Percentiles rank a stretch among this genome's conserved stretches.
These are phyloP conservation scores for Lamellibrachia columna DNA, from an alignment of 2,888 invertebrate species.

Conservation along the genomic window DNA sequence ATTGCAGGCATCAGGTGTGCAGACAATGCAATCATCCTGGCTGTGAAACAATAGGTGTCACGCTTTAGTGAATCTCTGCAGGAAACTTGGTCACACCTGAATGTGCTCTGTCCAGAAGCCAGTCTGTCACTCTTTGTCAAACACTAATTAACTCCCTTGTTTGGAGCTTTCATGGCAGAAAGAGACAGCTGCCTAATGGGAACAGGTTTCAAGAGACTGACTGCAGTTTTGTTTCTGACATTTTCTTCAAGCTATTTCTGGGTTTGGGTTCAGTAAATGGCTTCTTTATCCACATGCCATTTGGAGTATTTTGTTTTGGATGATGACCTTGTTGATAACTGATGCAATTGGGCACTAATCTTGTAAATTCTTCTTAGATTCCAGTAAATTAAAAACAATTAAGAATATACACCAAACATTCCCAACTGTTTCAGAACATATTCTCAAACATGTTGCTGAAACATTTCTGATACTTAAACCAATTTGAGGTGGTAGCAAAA, in stretches of 20 bases:
- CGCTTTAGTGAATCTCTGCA: background rate
- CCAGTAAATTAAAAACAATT: background rate
- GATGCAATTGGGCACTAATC: background rate
- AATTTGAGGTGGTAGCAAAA: background rate
- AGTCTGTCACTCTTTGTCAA: background rate
- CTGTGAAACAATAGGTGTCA: background rate
- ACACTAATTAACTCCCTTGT: background rate
- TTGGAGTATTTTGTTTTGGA: background rate
- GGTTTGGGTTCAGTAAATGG: background rate
- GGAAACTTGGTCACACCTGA: background rate
- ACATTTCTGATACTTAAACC: background rate
- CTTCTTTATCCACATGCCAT: background rate
- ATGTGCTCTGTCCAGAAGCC: background rate
- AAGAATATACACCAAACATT: background rate
- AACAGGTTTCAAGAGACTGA: background rate
- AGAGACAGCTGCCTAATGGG: background rate
- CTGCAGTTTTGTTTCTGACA: background rate
- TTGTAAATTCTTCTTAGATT: too few species aligned
- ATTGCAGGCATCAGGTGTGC: background rate
- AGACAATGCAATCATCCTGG: background rate
- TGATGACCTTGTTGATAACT: background rate
- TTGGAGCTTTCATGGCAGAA: background rate
- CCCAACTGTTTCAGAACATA: background rate
- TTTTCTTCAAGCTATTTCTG: background rate
- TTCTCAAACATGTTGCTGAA: background rate